A percentile compares a stretch with the other conserved stretches of the same genome.
phyloP scores from a whole-genome alignment of 2,797 vertebrate species.

The Malurus splendens region DNA sequence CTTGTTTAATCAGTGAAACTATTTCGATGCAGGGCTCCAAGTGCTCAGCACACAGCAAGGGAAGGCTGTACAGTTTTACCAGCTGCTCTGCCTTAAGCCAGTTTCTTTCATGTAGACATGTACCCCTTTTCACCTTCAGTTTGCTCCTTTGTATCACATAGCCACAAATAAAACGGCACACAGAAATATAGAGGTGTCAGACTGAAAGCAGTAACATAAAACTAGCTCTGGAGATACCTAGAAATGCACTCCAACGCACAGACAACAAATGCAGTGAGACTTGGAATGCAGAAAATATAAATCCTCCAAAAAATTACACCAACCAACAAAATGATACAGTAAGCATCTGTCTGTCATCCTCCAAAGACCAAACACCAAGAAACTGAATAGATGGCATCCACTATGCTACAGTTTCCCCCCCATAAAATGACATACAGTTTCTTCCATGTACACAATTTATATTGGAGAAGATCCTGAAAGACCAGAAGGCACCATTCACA shows the following conservation, averaged over 20 bases:
- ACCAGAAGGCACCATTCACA: background rate
- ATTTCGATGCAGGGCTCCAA: background rate
- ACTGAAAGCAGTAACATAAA: background rate
- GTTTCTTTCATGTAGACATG: background rate
- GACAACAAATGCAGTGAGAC: background rate
- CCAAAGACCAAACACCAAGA: background rate
- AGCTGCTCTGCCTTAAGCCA: background rate
- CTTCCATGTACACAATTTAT: background rate
- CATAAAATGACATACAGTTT: background rate
- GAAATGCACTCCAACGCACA: background rate
- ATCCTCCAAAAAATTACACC: background rate
- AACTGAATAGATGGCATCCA: background rate
- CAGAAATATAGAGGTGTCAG: fast-evolving
- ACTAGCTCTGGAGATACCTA: background rate
- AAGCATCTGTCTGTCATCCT: background rate
- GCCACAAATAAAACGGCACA: background rate
- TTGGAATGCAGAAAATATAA: background rate
- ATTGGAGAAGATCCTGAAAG: conserved; percentile 21
- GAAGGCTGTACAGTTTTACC: background rate
- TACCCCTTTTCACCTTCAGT: background rate
- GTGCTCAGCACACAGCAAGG: background rate
- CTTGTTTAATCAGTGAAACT: background rate
- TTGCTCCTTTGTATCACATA: background rate
- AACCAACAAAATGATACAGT: background rate
- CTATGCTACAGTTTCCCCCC: background rate